Evolutionary conservation across 2,888 invertebrate genomes (phyloP).

Genomic region (Melolontha melolontha): DNA sequence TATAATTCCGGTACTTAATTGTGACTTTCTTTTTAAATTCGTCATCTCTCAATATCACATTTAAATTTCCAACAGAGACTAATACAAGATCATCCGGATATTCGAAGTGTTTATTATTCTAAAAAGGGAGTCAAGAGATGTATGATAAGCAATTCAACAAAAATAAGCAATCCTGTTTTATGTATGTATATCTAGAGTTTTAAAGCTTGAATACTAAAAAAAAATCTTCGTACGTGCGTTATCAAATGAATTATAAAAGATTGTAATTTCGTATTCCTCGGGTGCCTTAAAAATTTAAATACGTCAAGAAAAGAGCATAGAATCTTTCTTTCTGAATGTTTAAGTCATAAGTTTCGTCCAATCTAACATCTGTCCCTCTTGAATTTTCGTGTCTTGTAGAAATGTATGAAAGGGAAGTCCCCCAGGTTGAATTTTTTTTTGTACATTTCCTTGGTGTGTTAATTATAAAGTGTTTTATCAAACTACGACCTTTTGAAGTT

Average conservation of each 20-base stretch:
- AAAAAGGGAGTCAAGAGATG: not conserved
- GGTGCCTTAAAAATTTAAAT: slow-evolving; percentile 23
- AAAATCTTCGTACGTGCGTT: slow-evolving; percentile 31
- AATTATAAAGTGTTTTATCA: too few relatives aligned
- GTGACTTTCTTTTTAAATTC: not conserved
- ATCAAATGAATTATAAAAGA: slow-evolving; percentile 33
- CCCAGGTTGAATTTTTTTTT: not conserved
- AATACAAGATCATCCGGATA: slow-evolving; percentile 8
- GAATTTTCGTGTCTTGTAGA: not conserved
- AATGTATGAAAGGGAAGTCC: not conserved
- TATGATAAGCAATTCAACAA: slow-evolving; percentile 28
- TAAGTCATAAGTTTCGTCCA: not conserved
- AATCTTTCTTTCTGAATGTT: slow-evolving; percentile 13
- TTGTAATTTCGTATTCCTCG: slow-evolving; percentile 17
- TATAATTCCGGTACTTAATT: too few relatives aligned
- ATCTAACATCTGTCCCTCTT: slow-evolving; percentile 6
- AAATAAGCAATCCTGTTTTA: slow-evolving; percentile 22
- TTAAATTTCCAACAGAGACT: not conserved
- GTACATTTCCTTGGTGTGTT: not conserved
- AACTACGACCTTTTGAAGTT: too few relatives aligned
- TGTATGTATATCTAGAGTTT: slow-evolving; percentile 14
- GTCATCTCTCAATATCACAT: not conserved
- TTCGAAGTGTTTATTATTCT: slow-evolving; percentile 18
- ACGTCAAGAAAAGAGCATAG: not conserved
- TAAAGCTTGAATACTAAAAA: slow-evolving; percentile 1